Percentiles rank a stretch among this genome's conserved stretches.
phyloP scores from a whole-genome alignment of 2,888 invertebrate genomes.

The Cephus runcator region DNA sequence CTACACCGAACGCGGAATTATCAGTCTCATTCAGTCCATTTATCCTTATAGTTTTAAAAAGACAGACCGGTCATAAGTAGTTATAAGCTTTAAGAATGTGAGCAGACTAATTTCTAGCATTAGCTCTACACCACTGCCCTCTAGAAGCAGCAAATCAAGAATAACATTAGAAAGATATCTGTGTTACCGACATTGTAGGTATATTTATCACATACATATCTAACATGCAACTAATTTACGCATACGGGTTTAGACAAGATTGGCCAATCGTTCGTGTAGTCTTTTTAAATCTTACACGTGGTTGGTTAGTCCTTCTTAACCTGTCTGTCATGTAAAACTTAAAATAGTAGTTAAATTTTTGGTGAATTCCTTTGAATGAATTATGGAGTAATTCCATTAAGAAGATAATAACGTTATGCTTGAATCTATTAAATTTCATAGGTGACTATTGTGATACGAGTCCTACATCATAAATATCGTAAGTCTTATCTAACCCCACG shows the following conservation, averaged over 20 bases:
- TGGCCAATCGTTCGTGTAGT: neutral
- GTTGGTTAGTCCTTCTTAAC: neutral
- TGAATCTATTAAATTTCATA: neutral
- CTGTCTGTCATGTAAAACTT: neutral
- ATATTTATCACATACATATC: neutral
- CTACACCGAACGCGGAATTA: neutral
- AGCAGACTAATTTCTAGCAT: neutral
- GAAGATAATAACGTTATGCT: neutral
- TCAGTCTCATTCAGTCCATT: neutral
- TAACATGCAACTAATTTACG: neutral
- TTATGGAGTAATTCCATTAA: neutral
- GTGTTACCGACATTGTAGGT: neutral
- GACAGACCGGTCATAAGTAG: neutral
- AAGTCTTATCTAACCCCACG: neutral
- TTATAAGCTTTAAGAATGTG: neutral
- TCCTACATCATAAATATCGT: neutral
- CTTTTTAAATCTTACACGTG: neutral
- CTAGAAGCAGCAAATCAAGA: neutral
- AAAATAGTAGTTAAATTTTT: neutral
- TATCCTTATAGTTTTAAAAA: neutral
- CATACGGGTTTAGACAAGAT: neutral
- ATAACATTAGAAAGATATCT: neutral
- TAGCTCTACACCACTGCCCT: neutral
- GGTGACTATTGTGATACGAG: neutral
- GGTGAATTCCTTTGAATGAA: neutral